Base-by-base conservation (phyloP, 2,113 vertebrate genomes). In the Epinephelus moara region DNA sequence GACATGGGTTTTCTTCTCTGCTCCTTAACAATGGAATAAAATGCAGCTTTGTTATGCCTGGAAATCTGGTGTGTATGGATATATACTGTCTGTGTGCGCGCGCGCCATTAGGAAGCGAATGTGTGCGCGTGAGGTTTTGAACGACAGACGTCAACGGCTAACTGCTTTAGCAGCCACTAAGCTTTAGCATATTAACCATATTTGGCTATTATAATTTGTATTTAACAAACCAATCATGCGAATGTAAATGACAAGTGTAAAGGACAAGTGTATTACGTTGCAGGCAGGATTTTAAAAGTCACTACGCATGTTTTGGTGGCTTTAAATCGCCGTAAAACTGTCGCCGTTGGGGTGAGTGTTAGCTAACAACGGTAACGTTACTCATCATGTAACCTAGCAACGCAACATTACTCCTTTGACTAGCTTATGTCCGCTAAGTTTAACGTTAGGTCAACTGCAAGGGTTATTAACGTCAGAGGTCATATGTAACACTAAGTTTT, bases 21-120 rank as follows among this genome's bases (percentile, higher is more conserved):
- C 87, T 89, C 81, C 79, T 89, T 89, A 85, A 92, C 83, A 89
- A 78, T 75, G 88, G 78, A 92, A 92, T 89, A 88, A 93, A 92
- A 88, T 75, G 50, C 75, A 70, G 78, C 78, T 94, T 93, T 91
- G 86, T 92, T 89, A 86, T 91, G 80, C 78, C 74, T 71, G 49
- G 52, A 85, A 18, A 76, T 73, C 17, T 66, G 33, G 23, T 87
- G 25, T 73, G 30, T 72, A 37, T 75, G 60, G 6, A 1, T 67
- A 27, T 75, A 27, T 57, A n/a, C 30, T 60, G 1, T 25, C 8
- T 60, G 30, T 50, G 56, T 60, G 30, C 6, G 52, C 19, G 14
- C 5, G 9, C 12, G 40, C 19, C 40, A 21, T 15, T 21, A 45
- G 42, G 11, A 42, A 15, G 23, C 11, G 30, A 30, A 30, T 30